Evolutionary conservation across 2,113 vertebrate genomes (phyloP).

Genomic region (Gorsachius goisagi): DNA sequence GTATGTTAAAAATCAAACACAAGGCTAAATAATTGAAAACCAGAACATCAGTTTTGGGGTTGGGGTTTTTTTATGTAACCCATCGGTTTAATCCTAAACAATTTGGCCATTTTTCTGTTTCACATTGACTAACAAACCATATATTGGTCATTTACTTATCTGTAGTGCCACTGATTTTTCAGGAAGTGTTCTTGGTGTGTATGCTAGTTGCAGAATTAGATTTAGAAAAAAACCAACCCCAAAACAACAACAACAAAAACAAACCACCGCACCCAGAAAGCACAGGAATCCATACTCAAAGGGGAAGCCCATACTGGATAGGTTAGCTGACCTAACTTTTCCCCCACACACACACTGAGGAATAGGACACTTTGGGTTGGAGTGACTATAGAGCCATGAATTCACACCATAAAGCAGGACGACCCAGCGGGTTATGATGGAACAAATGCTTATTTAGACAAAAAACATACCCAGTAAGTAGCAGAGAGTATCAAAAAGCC

Average conservation of each 20-base stretch:
- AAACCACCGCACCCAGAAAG: background rate
- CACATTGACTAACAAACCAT: background rate
- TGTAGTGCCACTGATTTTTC: background rate
- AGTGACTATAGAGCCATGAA: background rate
- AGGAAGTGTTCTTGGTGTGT: background rate
- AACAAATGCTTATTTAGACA: background rate
- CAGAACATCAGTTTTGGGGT: background rate
- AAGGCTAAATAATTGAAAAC: background rate
- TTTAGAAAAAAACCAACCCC: background rate
- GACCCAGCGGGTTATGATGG: background rate
- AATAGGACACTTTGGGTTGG: background rate
- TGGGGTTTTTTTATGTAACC: background rate
- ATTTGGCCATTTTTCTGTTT: background rate
- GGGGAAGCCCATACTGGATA: background rate
- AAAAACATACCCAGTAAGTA: rapidly evolving
- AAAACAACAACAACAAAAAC: background rate
- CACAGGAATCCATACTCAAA: background rate
- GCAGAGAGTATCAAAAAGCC: background rate
- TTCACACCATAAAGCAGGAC: background rate
- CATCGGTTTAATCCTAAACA: background rate
- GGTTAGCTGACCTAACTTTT: background rate
- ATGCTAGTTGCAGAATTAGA: background rate
- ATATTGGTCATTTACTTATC: background rate
- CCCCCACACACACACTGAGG: background rate
- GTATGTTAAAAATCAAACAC: background rate